Conservation (phyloP, 2,888 invertebrate species). For the Limnephilus lunatus region DNA sequence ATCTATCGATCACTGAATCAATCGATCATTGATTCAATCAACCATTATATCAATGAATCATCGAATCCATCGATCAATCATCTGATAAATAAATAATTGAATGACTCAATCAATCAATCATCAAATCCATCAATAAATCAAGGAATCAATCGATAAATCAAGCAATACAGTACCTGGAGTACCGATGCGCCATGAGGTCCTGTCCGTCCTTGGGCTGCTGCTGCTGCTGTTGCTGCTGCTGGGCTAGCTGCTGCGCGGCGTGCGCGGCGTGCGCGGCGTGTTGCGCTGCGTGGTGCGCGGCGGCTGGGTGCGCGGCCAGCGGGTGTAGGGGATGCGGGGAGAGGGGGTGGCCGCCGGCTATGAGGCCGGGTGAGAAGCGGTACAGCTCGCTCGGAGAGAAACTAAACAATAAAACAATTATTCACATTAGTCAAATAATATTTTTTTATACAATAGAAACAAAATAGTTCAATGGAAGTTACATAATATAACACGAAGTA, state of each 20-base stretch:
- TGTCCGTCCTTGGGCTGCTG: slow-evolving; percentile 51
- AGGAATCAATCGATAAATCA: neutral
- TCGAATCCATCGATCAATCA: too few species aligned
- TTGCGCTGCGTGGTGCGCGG: slow-evolving; percentile 72
- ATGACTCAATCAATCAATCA: neutral
- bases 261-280: slow-evolving; percentile 59
- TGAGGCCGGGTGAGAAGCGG: slow-evolving; percentile 94
- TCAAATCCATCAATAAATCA: neutral
- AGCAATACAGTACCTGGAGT: slow-evolving; percentile 74
- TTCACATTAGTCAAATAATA: too few species aligned
- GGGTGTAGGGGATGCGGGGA: slow-evolving; percentile 85
- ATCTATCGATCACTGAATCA: too few species aligned
- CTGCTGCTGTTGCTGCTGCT: slow-evolving; percentile 33
- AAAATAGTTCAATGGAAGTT: too few species aligned
- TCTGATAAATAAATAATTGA: too few species aligned
- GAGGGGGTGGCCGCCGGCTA: slow-evolving; percentile 79
- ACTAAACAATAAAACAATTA: neutral
- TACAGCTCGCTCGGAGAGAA: slow-evolving; percentile 84
- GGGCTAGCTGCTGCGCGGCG: slow-evolving; percentile 48
- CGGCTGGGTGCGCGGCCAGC: slow-evolving; percentile 88
- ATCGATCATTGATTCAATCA: too few species aligned
- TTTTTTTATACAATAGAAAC: too few species aligned
- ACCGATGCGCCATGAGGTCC: slow-evolving; percentile 78
- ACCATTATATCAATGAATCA: too few species aligned
- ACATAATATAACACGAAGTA: too few species aligned